Evolutionary conservation across 2,888 invertebrate genomes (phyloP).

Genomic region (Bellardia pandia): DNA sequence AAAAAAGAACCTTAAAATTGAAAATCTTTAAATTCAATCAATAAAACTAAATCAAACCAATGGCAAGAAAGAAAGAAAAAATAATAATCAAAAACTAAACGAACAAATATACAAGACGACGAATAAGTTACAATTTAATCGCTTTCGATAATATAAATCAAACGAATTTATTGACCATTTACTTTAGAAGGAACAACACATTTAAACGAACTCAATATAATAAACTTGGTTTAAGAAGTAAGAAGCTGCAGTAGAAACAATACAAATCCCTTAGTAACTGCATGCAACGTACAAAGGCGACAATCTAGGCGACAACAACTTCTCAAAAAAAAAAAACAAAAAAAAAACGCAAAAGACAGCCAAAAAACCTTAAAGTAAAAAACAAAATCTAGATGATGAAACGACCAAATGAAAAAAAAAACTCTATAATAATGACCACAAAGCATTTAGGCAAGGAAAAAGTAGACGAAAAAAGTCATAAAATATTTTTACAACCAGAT

Average conservation of each 20-base stretch:
- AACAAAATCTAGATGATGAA: constrained; percentile 44
- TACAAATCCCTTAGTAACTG: constrained; percentile 57
- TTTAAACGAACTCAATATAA: constrained; percentile 11
- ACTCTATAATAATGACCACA: constrained; percentile 61
- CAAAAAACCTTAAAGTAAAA: constrained; percentile 15
- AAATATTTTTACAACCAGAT: constrained; percentile 62
- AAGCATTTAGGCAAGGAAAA: constrained; percentile 63
- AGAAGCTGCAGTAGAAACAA: constrained; percentile 59
- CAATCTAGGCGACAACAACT: constrained; percentile 69
- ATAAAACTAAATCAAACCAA: constrained; percentile 67
- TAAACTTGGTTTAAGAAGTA: constrained; percentile 11
- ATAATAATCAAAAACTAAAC: constrained; percentile 44
- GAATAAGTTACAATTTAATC: constrained; percentile 73
- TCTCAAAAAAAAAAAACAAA: not conserved
- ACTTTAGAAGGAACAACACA: constrained; percentile 29
- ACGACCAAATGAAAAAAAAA: constrained; percentile 15
- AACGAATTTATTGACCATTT: constrained; percentile 74
- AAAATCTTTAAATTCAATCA: constrained; percentile 60
- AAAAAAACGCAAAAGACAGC: not conserved
- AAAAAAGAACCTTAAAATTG: constrained; percentile 39
- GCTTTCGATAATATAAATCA: constrained; percentile 75
- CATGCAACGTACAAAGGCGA: constrained; percentile 59
- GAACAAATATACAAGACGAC: constrained; percentile 55
- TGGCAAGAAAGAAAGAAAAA: constrained; percentile 25
- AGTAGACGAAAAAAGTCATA: constrained; percentile 55